Evolutionary conservation across 2,797 vertebrate species (phyloP), one percentile per base, ranked within the genome.

Genomic region (Masticophis lateralis): DNA sequence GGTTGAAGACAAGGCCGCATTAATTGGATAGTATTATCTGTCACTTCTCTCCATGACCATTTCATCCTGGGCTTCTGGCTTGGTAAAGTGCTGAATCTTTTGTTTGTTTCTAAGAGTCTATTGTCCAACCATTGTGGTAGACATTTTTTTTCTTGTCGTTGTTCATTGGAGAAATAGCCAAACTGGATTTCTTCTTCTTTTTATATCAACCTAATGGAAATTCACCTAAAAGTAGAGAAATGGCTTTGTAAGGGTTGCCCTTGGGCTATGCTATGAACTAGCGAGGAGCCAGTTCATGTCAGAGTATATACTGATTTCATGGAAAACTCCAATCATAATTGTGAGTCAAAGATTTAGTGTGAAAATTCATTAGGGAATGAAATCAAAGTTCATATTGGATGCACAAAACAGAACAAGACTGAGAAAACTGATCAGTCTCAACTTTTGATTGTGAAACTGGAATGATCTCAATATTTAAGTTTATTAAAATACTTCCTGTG

Each of bases 401-500:
- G 96, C 94, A 96, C 89, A 95, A 97, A 94, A 90, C 69, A 95
- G 94, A 93, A 95, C 94, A 94, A 63, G 22, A 95, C 69, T 91
- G 90, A 56, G 2, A 94, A 92, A 96, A 90, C 92, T 18, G 94
- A 92, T 96, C 96, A 95, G 74, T 95, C 94, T 97, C 96, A 95
- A 95, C 94, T 95, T 94, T 59, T 87, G 86, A 86, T 91, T 88
- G 20, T 37, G 91, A 94, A 96, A 97, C 95, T 95, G 94, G 95
- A 95, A 90, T 91, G 93, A 95, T 95, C 90, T 88, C 94, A 96
- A 93, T 92, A 95, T 96, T 96, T 96, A 95, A 60, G 88, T 87
- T 94, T 91, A 96, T 97, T 97, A 96, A 92, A 95, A 96, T 95
- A 95, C 87, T 95, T 25, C 95, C 96, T 96, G 95, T 91, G 94